phyloP scores from a whole-genome alignment of 1,140 invertebrate species.

The Zaprionus africanus region DNA sequence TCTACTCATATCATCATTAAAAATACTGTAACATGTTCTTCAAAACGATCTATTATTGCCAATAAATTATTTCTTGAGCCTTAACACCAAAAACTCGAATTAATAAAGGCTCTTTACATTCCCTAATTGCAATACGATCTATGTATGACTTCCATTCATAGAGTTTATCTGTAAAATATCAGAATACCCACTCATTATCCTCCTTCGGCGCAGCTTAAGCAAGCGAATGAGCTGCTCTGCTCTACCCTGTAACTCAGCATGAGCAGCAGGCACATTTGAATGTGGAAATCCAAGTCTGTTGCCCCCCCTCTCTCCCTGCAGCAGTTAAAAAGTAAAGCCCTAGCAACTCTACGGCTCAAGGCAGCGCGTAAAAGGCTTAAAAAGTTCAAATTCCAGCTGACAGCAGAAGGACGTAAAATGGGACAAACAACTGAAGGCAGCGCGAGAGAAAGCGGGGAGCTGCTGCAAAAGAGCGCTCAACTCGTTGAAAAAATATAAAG shows the following conservation, averaged over 20 bases:
- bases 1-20: too few species aligned
- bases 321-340: constrained; percentile 51
- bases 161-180: neutral
- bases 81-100: too few species aligned
- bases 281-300: constrained; percentile 28
- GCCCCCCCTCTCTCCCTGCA: neutral
- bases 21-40: too few species aligned
- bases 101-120: too few species aligned
- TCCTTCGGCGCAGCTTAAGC: neutral
- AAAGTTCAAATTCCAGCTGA: constrained; percentile 82
- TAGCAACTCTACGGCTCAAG: constrained; percentile 63
- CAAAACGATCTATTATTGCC: too few species aligned
- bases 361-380: constrained; percentile 80
- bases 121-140: neutral
- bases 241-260: constrained; percentile 22
- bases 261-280: constrained; percentile 59
- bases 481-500: constrained; percentile 59
- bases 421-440: constrained; percentile 28
- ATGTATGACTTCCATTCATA: neutral
- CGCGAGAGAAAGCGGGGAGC: neutral
- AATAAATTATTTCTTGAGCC: too few species aligned
- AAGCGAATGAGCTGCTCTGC: neutral
- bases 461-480: constrained; percentile 24
- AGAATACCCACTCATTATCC: neutral
- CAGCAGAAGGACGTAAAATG: constrained; percentile 55